Evolutionary conservation across 2,113 vertebrate genomes (phyloP).

Genomic region (Periophthalmus modestus): DNA sequence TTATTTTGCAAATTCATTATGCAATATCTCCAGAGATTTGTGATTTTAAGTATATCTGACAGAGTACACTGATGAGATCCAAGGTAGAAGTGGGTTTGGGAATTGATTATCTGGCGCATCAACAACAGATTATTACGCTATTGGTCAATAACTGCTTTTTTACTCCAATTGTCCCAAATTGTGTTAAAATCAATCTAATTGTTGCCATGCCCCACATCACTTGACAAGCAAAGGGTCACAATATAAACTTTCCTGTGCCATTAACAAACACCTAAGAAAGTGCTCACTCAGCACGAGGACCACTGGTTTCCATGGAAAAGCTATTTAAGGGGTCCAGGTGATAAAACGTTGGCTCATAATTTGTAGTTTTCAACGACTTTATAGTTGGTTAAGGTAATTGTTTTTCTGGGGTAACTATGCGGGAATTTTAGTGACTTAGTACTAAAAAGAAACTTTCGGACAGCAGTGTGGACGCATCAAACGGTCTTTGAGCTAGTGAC

Average conservation of each 20-base stretch:
- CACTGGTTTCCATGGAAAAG: conserved; percentile 4
- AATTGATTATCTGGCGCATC: not conserved
- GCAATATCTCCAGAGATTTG: not conserved
- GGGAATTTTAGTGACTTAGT: not conserved
- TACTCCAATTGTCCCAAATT: not conserved
- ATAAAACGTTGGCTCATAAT: conserved; percentile 7
- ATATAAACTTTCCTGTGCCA: not conserved
- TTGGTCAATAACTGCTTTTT: not conserved
- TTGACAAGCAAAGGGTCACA: not conserved
- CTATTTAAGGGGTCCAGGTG: not conserved
- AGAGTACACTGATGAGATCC: not conserved
- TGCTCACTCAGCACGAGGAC: conserved; percentile 1
- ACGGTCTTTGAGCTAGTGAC: not conserved
- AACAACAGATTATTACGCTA: not conserved
- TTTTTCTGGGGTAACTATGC: not conserved
- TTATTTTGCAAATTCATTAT: not conserved
- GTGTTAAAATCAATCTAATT: not conserved
- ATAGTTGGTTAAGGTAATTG: conserved; percentile 2
- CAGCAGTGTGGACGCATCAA: not conserved
- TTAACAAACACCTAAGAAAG: not conserved
- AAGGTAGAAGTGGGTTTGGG: not conserved
- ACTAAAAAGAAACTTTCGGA: not conserved
- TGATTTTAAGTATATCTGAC: not conserved
- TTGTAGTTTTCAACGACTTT: conserved; percentile 1
- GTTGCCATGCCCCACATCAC: not conserved